Evolutionary conservation across 2,797 vertebrate genomes (phyloP).

Genomic region (Chelmon rostratus): DNA sequence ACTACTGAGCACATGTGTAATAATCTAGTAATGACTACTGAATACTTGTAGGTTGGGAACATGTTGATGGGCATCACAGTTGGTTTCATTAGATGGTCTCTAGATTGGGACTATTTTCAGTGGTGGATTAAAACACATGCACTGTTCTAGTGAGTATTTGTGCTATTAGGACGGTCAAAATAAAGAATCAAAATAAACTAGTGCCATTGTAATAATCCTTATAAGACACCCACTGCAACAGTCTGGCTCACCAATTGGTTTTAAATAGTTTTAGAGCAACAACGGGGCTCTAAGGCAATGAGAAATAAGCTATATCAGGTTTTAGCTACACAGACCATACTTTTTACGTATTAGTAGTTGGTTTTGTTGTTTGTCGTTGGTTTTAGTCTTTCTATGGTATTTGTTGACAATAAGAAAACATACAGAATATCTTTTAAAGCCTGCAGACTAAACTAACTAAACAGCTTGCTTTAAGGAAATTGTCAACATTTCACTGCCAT

Average conservation of each 20-base stretch:
- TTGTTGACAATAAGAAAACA: conserved; percentile 10
- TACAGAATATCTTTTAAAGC: not conserved
- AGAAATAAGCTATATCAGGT: not conserved
- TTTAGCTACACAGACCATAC: not conserved
- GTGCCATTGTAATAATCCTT: not conserved
- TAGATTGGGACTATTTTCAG: not conserved
- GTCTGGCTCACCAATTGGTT: not conserved
- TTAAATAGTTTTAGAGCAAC: not conserved
- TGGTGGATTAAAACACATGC: not conserved
- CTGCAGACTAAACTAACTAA: not conserved
- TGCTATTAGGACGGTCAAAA: not conserved
- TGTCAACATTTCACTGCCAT: not conserved
- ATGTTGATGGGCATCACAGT: too few relatives aligned
- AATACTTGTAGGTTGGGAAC: too few relatives aligned
- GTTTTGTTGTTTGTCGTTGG: not conserved
- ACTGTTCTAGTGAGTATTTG: not conserved
- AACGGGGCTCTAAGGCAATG: not conserved
- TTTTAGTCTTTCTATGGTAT: not conserved
- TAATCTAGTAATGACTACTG: too few relatives aligned
- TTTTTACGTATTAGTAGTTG: not conserved
- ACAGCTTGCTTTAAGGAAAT: not conserved
- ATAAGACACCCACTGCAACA: not conserved
- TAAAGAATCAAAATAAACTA: not conserved
- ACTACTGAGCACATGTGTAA: too few relatives aligned
- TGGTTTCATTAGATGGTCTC: too few relatives aligned